Evolutionary conservation across 2,113 vertebrate species (phyloP).

Genomic region (Sus scrofa): T2T-Sscrofa CM000825.6:23466501-23467000

Average conservation of each 20-base stretch:
- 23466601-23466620: neutral
- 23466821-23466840: neutral
- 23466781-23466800: neutral
- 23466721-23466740: neutral
- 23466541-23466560: neutral
- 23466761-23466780: neutral
- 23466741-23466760: neutral
- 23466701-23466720: neutral
- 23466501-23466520: neutral
- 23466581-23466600: neutral
- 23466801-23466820: neutral
- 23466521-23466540: neutral
- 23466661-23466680: neutral
- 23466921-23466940: neutral
- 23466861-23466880: neutral
- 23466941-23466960: neutral
- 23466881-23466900: neutral
- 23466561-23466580: neutral
- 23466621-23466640: no score
- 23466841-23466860: neutral
- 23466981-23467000: slow-evolving; percentile 6
- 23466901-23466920: neutral
- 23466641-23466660: neutral
- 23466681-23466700: neutral
- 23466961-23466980: neutral